These are phyloP conservation scores for Pedionomus torquatus DNA, from an alignment of 2,113 vertebrate genomes.

Conservation along the genomic window DNA sequence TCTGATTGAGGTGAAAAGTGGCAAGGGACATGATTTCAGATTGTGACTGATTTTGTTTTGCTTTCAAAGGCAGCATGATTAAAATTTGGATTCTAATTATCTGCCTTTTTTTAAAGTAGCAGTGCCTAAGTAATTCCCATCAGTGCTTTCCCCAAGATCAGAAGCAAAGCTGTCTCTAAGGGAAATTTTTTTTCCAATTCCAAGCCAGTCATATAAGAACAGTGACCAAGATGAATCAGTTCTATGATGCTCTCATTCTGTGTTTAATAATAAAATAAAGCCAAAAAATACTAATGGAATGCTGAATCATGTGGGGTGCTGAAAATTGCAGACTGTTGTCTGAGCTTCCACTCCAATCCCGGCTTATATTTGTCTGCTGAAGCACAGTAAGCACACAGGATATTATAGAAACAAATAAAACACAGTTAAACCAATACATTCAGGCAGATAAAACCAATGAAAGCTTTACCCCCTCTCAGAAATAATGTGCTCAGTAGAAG, in stretches of 20 bases:
- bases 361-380: neutral
- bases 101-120: neutral
- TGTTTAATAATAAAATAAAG: constrained; percentile 19
- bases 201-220: neutral
- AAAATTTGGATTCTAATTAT: constrained; percentile 41
- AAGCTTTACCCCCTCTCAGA: neutral
- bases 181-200: neutral
- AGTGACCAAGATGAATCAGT: neutral
- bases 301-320: neutral
- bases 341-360: neutral
- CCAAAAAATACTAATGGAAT: neutral
- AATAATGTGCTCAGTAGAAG: neutral
- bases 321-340: neutral
- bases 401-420: neutral
- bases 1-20: neutral
- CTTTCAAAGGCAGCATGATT: constrained; percentile 17
- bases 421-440: neutral
- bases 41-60: constrained; percentile 3
- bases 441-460: neutral
- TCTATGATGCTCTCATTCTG: neutral
- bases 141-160: constrained; percentile 3
- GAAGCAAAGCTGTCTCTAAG: constrained; percentile 30
- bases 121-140: constrained; percentile 2
- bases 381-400: neutral
- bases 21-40: neutral